A percentile compares a stretch with the other conserved stretches of the same genome.
phyloP scores from a whole-genome alignment of 2,113 vertebrate genomes.

The Nothobranchius furzeri region DNA sequence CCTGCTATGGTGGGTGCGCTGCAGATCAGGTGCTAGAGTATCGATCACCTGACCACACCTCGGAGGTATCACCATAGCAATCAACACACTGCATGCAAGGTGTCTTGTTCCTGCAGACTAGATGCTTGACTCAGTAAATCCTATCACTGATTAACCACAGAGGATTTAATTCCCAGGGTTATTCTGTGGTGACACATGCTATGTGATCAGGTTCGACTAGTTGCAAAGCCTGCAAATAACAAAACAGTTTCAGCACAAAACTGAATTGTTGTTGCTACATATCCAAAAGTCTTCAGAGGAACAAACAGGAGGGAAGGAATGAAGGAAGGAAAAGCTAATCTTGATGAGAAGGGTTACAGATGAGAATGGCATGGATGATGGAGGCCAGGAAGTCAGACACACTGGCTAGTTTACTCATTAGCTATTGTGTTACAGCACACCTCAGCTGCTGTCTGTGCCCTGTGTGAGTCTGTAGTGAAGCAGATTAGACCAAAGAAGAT shows the following conservation, averaged over 20 bases:
- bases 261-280: slow-evolving; percentile 17
- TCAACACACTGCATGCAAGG: slow-evolving; percentile 29
- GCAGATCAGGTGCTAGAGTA: slow-evolving; percentile 35
- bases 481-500: slow-evolving; percentile 53
- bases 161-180: slow-evolving; percentile 47
- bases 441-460: slow-evolving; percentile 12
- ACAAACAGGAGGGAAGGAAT: not conserved
- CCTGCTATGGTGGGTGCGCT: not conserved
- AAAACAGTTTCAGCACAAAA: slow-evolving; percentile 11
- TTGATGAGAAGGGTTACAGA: not conserved
- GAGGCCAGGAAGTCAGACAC: slow-evolving; percentile 62
- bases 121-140: slow-evolving; percentile 58
- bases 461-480: slow-evolving; percentile 20
- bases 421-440: slow-evolving; percentile 54
- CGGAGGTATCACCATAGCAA: slow-evolving; percentile 39
- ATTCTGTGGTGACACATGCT: slow-evolving; percentile 13
- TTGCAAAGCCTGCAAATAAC: slow-evolving; percentile 6
- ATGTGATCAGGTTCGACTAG: slow-evolving; percentile 37
- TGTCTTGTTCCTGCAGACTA: slow-evolving; percentile 53
- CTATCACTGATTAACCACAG: slow-evolving; percentile 56
- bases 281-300: not conserved
- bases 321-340: not conserved
- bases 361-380: slow-evolving; percentile 26
- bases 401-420: slow-evolving; percentile 54
- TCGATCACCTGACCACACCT: slow-evolving; percentile 47